Conservation (phyloP, 2,797 vertebrate species). For the Phataginus tricuspis region DNA sequence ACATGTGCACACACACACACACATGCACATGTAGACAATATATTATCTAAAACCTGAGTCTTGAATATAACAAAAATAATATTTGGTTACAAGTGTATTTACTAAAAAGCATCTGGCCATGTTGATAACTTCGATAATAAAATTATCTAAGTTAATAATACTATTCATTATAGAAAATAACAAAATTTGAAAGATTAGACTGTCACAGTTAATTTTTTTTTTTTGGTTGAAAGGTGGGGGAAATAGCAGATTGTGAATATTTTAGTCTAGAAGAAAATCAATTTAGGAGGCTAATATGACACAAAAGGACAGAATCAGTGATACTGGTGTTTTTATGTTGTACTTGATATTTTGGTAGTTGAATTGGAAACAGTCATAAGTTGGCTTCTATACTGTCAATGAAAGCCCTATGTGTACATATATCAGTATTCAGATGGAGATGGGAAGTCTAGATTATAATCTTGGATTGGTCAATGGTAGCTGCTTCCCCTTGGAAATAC, state of each 20-base stretch:
- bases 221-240: slow-evolving; percentile 28
- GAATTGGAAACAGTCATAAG: slow-evolving; percentile 59
- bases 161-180: neutral
- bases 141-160: slow-evolving; percentile 32
- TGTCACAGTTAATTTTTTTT: neutral
- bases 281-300: slow-evolving; percentile 2
- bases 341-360: slow-evolving; percentile 60
- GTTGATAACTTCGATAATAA: neutral
- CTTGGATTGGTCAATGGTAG: slow-evolving; percentile 4
- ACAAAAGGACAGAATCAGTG: slow-evolving; percentile 61
- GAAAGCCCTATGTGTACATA: slow-evolving; percentile 44
- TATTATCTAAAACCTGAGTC: slow-evolving; percentile 1
- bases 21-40: neutral
- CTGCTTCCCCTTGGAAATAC: slow-evolving; percentile 31
- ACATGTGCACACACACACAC: neutral
- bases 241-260: slow-evolving; percentile 46
- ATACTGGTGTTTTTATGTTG: slow-evolving; percentile 57
- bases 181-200: slow-evolving; percentile 56
- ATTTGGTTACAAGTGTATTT: slow-evolving; percentile 21
- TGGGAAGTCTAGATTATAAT: slow-evolving; percentile 33
- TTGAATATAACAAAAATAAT: slow-evolving; percentile 37
- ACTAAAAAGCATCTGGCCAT: neutral
- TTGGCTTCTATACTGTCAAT: slow-evolving; percentile 61
- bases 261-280: slow-evolving; percentile 62
- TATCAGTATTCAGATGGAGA: slow-evolving; percentile 41